A percentile compares a stretch with the other conserved stretches of the same genome.
Conservation (phyloP, 2,113 vertebrate species). For the Actinemys pallida region DNA sequence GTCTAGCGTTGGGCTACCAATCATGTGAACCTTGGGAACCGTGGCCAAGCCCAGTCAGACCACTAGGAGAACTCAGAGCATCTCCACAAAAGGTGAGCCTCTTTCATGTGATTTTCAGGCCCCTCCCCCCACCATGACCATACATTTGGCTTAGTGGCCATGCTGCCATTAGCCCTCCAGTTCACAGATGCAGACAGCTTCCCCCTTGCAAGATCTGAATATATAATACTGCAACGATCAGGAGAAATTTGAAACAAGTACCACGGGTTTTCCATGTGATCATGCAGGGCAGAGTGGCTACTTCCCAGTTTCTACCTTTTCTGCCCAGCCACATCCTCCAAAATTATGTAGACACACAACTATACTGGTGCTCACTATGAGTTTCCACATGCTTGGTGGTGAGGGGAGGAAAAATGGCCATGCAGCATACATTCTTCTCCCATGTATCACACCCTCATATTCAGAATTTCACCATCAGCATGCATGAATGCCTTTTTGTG, state of each 20-base stretch:
- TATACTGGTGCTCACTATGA: neutral
- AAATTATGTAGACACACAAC: neutral
- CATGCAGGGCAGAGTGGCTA: neutral
- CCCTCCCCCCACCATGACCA: neutral
- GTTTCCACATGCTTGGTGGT: neutral
- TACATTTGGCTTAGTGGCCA: neutral
- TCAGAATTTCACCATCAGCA: neutral
- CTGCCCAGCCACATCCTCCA: neutral
- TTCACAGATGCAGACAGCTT: neutral
- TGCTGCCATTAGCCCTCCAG: neutral
- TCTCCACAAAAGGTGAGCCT: neutral
- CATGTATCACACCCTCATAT: neutral
- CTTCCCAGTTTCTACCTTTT: neutral
- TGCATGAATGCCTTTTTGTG: neutral
- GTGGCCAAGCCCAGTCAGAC: neutral
- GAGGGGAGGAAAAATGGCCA: neutral
- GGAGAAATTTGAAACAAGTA: neutral
- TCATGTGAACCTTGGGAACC: neutral
- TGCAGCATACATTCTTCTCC: accelerated
- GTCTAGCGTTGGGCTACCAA: neutral
- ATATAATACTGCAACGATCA: neutral
- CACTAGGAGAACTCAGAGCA: neutral
- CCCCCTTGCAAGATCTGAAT: neutral
- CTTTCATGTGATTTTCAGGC: neutral
- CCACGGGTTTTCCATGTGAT: neutral